Evolutionary conservation across 2,888 invertebrate species (phyloP).

Genomic region (Polymixis flavicincta): DNA sequence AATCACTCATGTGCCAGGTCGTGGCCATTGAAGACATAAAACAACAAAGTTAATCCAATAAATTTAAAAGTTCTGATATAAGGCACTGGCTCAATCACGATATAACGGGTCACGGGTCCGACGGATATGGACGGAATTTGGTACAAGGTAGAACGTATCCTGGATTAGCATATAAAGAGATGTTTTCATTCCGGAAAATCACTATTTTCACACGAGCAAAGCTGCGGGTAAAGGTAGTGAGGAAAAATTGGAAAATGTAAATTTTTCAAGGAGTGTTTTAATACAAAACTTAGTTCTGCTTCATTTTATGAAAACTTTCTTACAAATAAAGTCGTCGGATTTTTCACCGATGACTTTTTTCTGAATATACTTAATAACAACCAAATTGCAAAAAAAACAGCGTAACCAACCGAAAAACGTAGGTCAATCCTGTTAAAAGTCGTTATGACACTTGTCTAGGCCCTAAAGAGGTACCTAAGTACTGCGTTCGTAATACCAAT

Average conservation of each 20-base stretch:
- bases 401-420: not conserved
- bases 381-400: no score
- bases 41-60: slow-evolving; percentile 17
- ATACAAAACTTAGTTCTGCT: no score
- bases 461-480: no score
- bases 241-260: not conserved
- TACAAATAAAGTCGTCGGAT: no score
- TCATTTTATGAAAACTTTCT: no score
- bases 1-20: no score
- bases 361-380: no score
- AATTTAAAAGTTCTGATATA: slow-evolving; percentile 3
- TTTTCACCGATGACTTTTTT: no score
- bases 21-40: not conserved
- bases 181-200: slow-evolving; percentile 33
- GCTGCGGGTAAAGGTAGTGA: not conserved
- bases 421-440: not conserved
- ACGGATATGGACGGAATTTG: slow-evolving; percentile 27
- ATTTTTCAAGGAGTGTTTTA: no score
- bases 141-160: slow-evolving; percentile 30
- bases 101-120: slow-evolving; percentile 10
- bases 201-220: slow-evolving; percentile 13
- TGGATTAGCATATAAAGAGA: slow-evolving; percentile 51
- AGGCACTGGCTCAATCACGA: slow-evolving; percentile 20
- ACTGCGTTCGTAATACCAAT: no score
- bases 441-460: not conserved